Evolutionary conservation across 2,113 vertebrate species (phyloP), one percentile per base, ranked within the genome.

Genomic region (Zosterops borbonicus): DNA sequence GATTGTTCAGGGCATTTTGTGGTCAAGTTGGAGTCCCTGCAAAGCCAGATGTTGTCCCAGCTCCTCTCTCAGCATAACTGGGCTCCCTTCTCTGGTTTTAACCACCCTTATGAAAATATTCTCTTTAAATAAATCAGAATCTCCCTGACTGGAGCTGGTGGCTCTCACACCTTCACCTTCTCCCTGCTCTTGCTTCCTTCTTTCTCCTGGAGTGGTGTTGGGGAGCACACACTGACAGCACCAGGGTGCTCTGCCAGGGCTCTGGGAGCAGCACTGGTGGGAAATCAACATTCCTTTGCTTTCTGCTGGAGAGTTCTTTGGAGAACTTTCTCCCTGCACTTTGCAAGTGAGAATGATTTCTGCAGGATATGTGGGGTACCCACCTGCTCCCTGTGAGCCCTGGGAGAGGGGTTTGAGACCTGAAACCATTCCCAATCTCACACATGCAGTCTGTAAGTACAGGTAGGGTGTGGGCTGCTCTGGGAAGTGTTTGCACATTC

Each of bases 391-490:
- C 21, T 11, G 9, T 4, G 3, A 37, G 20, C 16, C 55, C 22
- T 3, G 1, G 16, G 11, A 71, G 19, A 64, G 14, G 16, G 13
- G 3, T 53, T 22, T 31, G 18, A 24, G 50, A 27, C 0, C 6
- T 7, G 31, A 6, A 50, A 10, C 31, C 12, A 2, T 14, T 78
- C 37, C 75, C 39, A 4, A 1, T 10, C 2, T 1, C 65, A 10
- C 2, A 0, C 12, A 4, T 2, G 1, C 13, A 5, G 3, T 21
- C 27, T 65, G 0, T 4, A 4, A 25, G 64, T 1, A 5, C 69
- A 70, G 69, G 5, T 2, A 0, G 18, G 29, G 25, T 1, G 3
- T 0, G 28, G 65, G 16, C 29, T 46, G 46, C 0, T 12, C 52
- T 50, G 35, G 35, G 31, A 22, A 19, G 25, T 11, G 64, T 46